A percentile compares a stretch with the other conserved stretches of the same genome.
phyloP scores from a whole-genome alignment of 2,888 invertebrate species.

The Drosophila trichaetosa region DNA sequence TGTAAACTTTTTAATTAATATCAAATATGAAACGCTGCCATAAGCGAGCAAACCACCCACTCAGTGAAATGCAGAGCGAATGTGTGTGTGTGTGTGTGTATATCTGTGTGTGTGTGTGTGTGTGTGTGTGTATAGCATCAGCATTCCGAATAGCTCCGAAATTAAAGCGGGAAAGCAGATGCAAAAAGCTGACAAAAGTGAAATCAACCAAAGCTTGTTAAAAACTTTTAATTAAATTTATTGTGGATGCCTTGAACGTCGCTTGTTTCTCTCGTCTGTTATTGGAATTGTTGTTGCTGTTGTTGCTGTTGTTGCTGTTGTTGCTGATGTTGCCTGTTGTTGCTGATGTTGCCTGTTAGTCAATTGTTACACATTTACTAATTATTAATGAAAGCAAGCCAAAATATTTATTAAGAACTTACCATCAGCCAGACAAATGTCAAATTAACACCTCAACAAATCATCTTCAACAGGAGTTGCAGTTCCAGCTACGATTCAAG shows the following conservation, averaged over 20 bases:
- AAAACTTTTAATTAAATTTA: constrained; percentile 81
- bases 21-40: constrained; percentile 75
- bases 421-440: background rate
- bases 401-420: background rate
- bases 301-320: constrained; percentile 1
- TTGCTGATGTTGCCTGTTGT: constrained; percentile 2
- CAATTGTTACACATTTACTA: constrained; percentile 26
- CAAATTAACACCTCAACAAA: background rate
- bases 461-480: background rate
- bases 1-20: constrained; percentile 78
- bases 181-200: constrained; percentile 63
- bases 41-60: constrained; percentile 27
- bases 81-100: constrained; percentile 9
- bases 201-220: constrained; percentile 77
- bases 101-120: background rate
- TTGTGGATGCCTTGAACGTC: constrained; percentile 59
- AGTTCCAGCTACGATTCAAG: background rate
- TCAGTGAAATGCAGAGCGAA: background rate
- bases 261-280: constrained; percentile 22
- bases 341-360: constrained; percentile 8
- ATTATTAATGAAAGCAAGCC: constrained; percentile 8
- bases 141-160: constrained; percentile 39
- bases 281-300: constrained; percentile 7
- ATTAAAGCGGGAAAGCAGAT: constrained; percentile 29
- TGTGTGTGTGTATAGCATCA: background rate